Evolutionary conservation across 2,113 vertebrate species (phyloP), one percentile per base, ranked within the genome.

Genomic region (Triplophysa dalaica): DNA sequence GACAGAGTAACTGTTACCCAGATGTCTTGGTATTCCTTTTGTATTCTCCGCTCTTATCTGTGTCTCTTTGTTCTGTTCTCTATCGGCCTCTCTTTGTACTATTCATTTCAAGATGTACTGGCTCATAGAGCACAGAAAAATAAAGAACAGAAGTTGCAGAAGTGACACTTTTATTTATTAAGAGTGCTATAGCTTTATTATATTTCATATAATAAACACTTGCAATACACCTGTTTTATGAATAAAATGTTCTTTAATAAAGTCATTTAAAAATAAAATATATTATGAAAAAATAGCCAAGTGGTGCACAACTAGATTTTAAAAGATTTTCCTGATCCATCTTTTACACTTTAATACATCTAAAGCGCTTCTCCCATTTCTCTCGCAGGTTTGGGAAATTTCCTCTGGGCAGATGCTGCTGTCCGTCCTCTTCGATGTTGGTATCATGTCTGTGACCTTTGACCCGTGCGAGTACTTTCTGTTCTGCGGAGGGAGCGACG

Each of bases 351-450:
- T 56, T 56, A 56, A 56, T 17, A 17, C 5, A 56, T 50, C 0
- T 4, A 45, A 11, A 58, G 0, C 79, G 33, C 7, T 7, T 38
- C 33, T 38, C 33, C 33, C 6, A 6, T 38, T 38, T 38, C 33
- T 65, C 16, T 66, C 72, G 24, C 63, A 94, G 98, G 93, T 99
- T 4, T 99, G 97, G 97, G 97, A 97, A 86, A 33, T 99, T 84
- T 96, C 96, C 0, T 99, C 97, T 0, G 98, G 98, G 0, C 94
- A 97, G 22, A 92, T 99, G 70, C 93, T 99, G 9, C 90, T 99
- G 1, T 98, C 96, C 0, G 88, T 99, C 14, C 92, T 99, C 29
- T 98, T 99, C 0, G 97, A 98, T 0, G 92, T 97, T 85, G 91
- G 94, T 64, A 91, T 99, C 91, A 94, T 95, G 94, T 94, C 97